Evolutionary conservation across 2,797 vertebrate genomes (phyloP), one percentile per base, ranked within the genome.

Genomic region (Cygnus olor): DNA sequence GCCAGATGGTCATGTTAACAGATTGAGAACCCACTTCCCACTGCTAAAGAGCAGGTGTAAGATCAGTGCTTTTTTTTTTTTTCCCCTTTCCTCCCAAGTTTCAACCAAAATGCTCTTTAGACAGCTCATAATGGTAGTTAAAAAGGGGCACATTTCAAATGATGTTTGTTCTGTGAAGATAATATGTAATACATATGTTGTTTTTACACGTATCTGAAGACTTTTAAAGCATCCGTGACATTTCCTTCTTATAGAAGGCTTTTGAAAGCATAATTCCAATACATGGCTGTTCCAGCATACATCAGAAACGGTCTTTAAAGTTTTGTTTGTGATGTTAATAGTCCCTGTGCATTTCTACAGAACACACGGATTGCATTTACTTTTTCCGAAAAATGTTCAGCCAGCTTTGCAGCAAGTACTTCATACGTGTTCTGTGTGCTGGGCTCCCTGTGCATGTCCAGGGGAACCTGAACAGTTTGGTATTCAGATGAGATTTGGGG

Each of bases 1-100:
- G 95, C 98, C 98, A 98, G 98, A 98, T 98, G 98, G 98, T 97
- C 97, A 93, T 97, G 97, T 97, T 98, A 98, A 98, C 98, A 98
- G 97, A 98, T 97, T 97, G 98, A 98, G 96, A 98, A 98, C 97
- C 95, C 97, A 97, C 97, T 98, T 97, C 97, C 97, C 97, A 97
- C 97, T 98, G 98, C 97, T 98, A 97, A 97, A 97, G 98, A 98
- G 97, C 97, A 98, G 97, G 98, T 98, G 98, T 98, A 97, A 97
- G 96, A 97, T 97, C 93, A 97, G 97, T 97, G 96, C 79, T 88
- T 78, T 89, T 88, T 92, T 92, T 92, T 87, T 78, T 88, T 84
- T 56, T 20, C 9, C 42, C 38, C 84, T 63, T 94, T 94, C 89
- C 94, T 96, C 90, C 91, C 80, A 95, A 95, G 93, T 96, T 97